Evolutionary conservation across 2,113 vertebrate genomes (phyloP), one percentile per base, ranked within the genome.

Genomic region (Tupaia chinensis): DNA sequence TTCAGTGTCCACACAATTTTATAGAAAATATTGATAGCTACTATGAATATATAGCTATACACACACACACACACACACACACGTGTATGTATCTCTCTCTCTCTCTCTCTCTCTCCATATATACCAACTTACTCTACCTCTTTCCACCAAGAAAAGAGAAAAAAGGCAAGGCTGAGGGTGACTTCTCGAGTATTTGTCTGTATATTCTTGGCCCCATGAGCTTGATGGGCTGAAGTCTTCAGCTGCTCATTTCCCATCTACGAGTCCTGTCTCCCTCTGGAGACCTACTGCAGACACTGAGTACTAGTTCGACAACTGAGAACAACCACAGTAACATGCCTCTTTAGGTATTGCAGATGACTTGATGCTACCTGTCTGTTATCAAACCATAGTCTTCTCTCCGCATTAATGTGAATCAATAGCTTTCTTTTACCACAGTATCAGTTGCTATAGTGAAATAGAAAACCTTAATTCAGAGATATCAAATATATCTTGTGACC

Each of bases 401-500:
- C 23, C 11, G 72, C 89, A 66, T 78, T 27, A 53, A 9, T 16
- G 29, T 44, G 9, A 88, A 73, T 78, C 19, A 25, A 66, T 5
- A 89, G 17, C 12, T 20, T 82, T 1, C 27, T 84, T 88, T 63
- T 54, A 87, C 56, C 17, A 66, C 10, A 20, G 0, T 70, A 77
- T 70, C 54, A 68, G 16, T 89, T 63, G 60, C 9, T 58, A 7
- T 9, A 85, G 29, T 82, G 76, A 85, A 89, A 2, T 27, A 94
- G 91, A 87, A 77, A 19, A 20, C 1, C 89, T 80, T 78, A 58
- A 74, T 88, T 91, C 70, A 94, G 60, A 92, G 25, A 34, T 32
- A 82, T 74, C 19, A 82, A 78, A 66, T 74, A 77, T 5, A 54
- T 29, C 54, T 88, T 81, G 29, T 27, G 4, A 53, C 23, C 19